These are phyloP conservation scores for Zootermopsis nevadensis DNA, from an alignment of 2,888 invertebrate genomes.

Conservation along the genomic window DNA sequence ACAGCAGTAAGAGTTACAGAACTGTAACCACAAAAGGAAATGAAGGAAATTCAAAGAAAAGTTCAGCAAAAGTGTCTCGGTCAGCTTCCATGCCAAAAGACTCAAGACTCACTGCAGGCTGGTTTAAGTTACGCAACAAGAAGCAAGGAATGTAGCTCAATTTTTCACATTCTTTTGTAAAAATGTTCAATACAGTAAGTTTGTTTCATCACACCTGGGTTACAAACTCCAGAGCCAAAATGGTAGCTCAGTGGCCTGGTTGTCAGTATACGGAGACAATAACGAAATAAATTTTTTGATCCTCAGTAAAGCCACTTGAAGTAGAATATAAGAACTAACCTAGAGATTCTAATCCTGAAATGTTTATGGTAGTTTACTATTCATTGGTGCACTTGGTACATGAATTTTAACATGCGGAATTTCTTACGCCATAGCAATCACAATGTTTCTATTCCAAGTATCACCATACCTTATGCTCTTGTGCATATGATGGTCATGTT, in stretches of 20 bases:
- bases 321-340: slow-evolving; percentile 24
- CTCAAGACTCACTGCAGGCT: slow-evolving; percentile 77
- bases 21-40: slow-evolving; percentile 59
- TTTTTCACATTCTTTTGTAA: not conserved
- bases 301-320: not conserved
- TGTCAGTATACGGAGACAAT: not conserved
- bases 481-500: too few species aligned
- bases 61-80: slow-evolving; percentile 64
- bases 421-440: too few species aligned
- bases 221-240: not conserved
- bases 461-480: too few species aligned
- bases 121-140: slow-evolving; percentile 74
- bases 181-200: not conserved
- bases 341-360: not conserved
- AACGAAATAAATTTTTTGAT: not conserved
- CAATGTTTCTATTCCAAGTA: too few species aligned
- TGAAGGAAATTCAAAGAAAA: slow-evolving; percentile 36
- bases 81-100: slow-evolving; percentile 81
- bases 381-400: too few species aligned
- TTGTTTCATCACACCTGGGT: not conserved
- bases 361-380: too few species aligned
- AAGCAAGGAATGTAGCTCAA: slow-evolving; percentile 59
- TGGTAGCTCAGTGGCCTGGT: not conserved
- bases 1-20: slow-evolving; percentile 60
- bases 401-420: too few species aligned